Evolutionary conservation across 2,113 vertebrate species (phyloP).

Genomic region (Channa argus): DNA sequence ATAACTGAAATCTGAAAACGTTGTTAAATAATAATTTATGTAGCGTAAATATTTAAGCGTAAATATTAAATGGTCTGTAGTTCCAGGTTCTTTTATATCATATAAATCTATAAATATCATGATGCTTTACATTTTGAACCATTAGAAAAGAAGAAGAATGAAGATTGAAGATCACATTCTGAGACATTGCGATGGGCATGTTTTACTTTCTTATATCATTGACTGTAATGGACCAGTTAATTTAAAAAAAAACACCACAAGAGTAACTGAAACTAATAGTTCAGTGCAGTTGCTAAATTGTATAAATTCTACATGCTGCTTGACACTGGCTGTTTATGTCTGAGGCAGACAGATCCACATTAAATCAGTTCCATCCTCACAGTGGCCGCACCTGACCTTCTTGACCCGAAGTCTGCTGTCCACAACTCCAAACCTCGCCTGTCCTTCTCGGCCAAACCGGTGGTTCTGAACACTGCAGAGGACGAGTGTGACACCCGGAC

Average conservation of each 20-base stretch:
- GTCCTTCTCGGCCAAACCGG: slow-evolving; percentile 93
- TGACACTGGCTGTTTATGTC: too few relatives aligned
- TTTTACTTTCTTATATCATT: not conserved
- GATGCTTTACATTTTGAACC: too few relatives aligned
- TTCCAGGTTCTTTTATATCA: too few relatives aligned
- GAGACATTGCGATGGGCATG: not conserved
- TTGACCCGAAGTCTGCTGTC: slow-evolving; percentile 96
- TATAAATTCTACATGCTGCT: not conserved
- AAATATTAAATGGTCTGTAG: too few relatives aligned
- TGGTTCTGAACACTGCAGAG: slow-evolving; percentile 86
- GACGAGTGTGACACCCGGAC: slow-evolving; percentile 89
- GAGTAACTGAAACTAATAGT: too few relatives aligned
- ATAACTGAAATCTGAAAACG: too few relatives aligned
- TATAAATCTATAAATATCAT: too few relatives aligned
- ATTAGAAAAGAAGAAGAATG: not conserved
- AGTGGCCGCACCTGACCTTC: slow-evolving; percentile 99
- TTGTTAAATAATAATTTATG: too few relatives aligned
- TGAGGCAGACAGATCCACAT: not conserved
- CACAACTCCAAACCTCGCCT: slow-evolving; percentile 96
- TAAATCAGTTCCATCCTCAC: slow-evolving; percentile 51
- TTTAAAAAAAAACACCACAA: too few relatives aligned
- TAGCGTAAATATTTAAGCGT: too few relatives aligned
- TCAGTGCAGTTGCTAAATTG: not conserved
- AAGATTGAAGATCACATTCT: not conserved
- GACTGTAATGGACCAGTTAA: too few relatives aligned